Conservation (phyloP, 2,797 vertebrate species). For the Danio tinwini region DNA sequence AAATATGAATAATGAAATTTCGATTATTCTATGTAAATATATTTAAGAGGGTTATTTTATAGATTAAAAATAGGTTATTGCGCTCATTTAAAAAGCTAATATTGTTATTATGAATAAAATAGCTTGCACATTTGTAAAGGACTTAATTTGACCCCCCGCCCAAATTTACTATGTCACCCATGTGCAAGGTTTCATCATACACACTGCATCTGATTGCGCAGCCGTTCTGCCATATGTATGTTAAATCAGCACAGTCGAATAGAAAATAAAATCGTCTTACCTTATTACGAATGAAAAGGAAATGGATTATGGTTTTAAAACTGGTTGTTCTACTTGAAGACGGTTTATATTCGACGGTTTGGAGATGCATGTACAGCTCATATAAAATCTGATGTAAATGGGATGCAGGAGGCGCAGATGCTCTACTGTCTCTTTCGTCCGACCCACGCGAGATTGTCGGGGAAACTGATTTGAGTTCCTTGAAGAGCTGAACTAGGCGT, state of each 20-base stretch:
- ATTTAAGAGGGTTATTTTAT: not conserved
- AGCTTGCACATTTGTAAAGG: constrained; percentile 1
- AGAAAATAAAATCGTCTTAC: constrained; percentile 38
- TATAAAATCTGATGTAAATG: constrained; percentile 19
- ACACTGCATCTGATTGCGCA: constrained; percentile 60
- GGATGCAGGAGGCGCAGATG: constrained; percentile 38
- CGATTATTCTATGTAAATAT: not conserved
- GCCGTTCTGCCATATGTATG: constrained; percentile 26
- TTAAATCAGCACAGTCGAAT: not conserved
- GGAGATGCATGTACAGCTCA: not conserved
- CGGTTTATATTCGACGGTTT: not conserved
- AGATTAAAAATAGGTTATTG: not conserved
- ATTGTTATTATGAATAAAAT: not conserved
- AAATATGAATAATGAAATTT: not conserved
- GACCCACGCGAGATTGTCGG: not conserved
- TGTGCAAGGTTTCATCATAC: constrained; percentile 79
- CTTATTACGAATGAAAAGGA: constrained; percentile 21
- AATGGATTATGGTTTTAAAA: not conserved
- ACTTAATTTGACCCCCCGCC: constrained; percentile 42
- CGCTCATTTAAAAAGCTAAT: not conserved
- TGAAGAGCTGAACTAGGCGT: not conserved
- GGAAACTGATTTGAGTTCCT: not conserved
- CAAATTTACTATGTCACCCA: constrained; percentile 63
- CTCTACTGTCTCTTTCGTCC: constrained; percentile 13
- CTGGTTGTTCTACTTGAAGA: not conserved